Percentiles rank a stretch among this genome's conserved stretches.
Evolutionary conservation across 2,113 vertebrate genomes (phyloP).

Genomic region (Tylochromis polylepis): DNA sequence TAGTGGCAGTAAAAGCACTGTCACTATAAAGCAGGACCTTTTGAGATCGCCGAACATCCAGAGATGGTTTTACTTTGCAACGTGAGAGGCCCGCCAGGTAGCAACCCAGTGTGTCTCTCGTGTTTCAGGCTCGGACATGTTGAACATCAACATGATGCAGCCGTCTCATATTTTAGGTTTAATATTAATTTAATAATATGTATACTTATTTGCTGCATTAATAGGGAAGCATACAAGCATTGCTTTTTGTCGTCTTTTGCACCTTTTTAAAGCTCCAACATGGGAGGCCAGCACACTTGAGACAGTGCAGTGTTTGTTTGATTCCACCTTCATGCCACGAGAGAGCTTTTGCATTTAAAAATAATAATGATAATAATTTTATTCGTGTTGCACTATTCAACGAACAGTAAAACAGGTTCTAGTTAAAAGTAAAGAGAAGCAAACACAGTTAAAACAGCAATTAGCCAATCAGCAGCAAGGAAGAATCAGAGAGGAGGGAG

Average conservation of each 20-base stretch:
- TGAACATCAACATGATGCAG: not conserved
- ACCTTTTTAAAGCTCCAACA: not conserved
- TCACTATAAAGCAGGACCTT: not conserved
- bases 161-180: not conserved
- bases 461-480: not conserved
- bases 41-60: not conserved
- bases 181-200: not conserved
- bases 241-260: not conserved
- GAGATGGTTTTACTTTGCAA: not conserved
- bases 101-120: not conserved
- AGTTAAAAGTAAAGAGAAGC: not conserved
- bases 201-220: accelerated
- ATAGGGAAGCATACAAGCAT: not conserved
- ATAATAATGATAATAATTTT: not conserved
- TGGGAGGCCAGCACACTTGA: not conserved
- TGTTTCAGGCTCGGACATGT: not conserved
- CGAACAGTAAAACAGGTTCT: accelerated
- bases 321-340: not conserved
- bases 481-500: not conserved
- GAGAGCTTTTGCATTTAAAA: accelerated
- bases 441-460: too few species aligned
- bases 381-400: not conserved
- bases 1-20: not conserved
- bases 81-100: not conserved
- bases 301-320: not conserved